A percentile compares a stretch with the other conserved stretches of the same genome.
Conservation (phyloP, 2,888 invertebrate genomes). For the Callyntrura sp. region DNA sequence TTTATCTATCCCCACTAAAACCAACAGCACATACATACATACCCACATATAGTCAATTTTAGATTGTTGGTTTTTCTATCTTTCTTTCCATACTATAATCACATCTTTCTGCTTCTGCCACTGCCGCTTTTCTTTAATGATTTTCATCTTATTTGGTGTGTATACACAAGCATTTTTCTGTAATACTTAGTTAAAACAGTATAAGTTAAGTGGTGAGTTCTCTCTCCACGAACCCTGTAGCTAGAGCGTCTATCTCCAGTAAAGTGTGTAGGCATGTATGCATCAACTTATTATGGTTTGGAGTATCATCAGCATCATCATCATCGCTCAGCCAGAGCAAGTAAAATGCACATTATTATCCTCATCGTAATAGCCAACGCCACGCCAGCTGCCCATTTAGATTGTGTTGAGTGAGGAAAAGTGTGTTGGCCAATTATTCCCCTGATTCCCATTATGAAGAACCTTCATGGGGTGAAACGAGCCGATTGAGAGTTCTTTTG, state of each 20-base stretch:
- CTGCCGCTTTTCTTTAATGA: slow-evolving; percentile 34
- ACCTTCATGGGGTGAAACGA: slow-evolving; percentile 83
- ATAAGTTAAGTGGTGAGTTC: slow-evolving; percentile 79
- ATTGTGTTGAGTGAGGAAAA: slow-evolving; percentile 80
- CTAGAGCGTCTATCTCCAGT: no score
- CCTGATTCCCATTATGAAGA: slow-evolving; percentile 84
- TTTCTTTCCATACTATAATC: slow-evolving; percentile 16
- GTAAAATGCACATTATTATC: slow-evolving; percentile 63
- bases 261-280: neutral
- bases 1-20: no score
- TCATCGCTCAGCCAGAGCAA: slow-evolving; percentile 24
- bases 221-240: slow-evolving; percentile 35
- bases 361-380: slow-evolving; percentile 60
- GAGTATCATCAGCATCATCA: neutral
- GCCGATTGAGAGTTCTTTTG: slow-evolving; percentile 83
- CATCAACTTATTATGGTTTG: neutral
- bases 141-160: slow-evolving; percentile 32
- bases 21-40: no score
- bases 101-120: no score
- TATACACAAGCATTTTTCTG: neutral
- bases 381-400: slow-evolving; percentile 76
- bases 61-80: slow-evolving; percentile 38
- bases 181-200: slow-evolving; percentile 65
- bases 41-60: slow-evolving; percentile 26
- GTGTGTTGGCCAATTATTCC: slow-evolving; percentile 83